A percentile compares a stretch with the other conserved stretches of the same genome.
These are phyloP conservation scores for Cephus sareptanus DNA, from an alignment of 2,888 invertebrate species.

Conservation along the genomic window DNA sequence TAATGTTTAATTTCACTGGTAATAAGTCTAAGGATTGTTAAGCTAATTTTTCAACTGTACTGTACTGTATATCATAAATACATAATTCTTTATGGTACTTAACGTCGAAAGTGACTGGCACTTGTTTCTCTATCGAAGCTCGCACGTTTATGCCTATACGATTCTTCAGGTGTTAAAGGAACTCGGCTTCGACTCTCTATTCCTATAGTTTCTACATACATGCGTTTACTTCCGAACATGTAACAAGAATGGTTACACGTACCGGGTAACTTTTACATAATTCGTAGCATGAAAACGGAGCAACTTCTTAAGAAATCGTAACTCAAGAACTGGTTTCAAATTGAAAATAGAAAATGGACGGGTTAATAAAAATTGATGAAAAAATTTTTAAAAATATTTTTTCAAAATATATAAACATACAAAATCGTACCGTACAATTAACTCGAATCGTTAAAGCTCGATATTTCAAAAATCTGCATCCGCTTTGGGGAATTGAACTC, in stretches of 20 bases:
- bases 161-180: background rate
- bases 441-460: background rate
- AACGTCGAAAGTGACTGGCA: background rate
- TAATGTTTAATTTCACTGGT: background rate
- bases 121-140: background rate
- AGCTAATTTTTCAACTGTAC: background rate
- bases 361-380: background rate
- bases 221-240: conserved; percentile 43
- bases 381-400: background rate
- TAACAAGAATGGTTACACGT: conserved; percentile 43
- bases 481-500: conserved; percentile 10
- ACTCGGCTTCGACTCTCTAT: conserved; percentile 35
- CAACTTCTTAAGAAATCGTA: background rate
- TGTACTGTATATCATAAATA: background rate
- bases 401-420: background rate
- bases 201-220: conserved; percentile 31
- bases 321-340: background rate
- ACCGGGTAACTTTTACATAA: conserved; percentile 51
- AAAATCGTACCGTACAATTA: background rate
- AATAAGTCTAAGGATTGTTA: background rate
- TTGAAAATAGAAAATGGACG: background rate
- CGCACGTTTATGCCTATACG: background rate
- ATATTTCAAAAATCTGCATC: background rate
- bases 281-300: conserved; percentile 14
- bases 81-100: background rate